Evolutionary conservation across 2,888 invertebrate genomes (phyloP), one percentile per base, ranked within the genome.

Genomic region (Deladenus siricidicola): DNA sequence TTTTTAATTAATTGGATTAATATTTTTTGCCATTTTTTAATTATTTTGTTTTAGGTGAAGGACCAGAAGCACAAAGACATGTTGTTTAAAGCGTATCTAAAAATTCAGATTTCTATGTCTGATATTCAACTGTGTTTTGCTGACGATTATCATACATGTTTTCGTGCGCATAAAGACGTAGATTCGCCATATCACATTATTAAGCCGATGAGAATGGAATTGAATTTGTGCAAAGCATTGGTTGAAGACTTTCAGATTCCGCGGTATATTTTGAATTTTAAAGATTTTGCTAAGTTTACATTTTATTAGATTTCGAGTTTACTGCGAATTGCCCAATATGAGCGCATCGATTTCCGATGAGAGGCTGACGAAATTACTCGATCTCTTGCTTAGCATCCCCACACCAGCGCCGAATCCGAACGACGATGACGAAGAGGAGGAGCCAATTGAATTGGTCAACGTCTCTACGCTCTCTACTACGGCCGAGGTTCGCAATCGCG

Each of bases 201-300:
- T 26, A 77, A 80, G 52, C 84, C 84, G 1, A 80, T 83, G 49
- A 80, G 80, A 57, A 74, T 84, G 54, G 77, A 79, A 45, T 83
- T 96, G 48, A 84, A 86, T 63, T 85, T 92, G 56, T 86, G 88
- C 73, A 87, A 90, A 74, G 90, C 92, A 78, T 84, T 93, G 54
- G 85, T 98, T 2, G 88, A 92, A 76, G 94, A 98, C 82, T 88
- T 91, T 0, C 83, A 89, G n/a, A 81, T 98, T 78, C 90, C 96
- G 0, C 88, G 89, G 81, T 83, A 72, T 57, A 19, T 34, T 56
- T 30, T 28, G 2, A 24, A 21, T 56, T 8, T 47, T 21, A 47
- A 23, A 23, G 24, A 19, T 47, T 14, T 47, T 8, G 10, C 8
- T 21, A 10, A 23, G n/a, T 8, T 8, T 8, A 10, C 24, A 57